Conservation (phyloP, 2,888 invertebrate species). For the Drosophila kanekoi region DNA sequence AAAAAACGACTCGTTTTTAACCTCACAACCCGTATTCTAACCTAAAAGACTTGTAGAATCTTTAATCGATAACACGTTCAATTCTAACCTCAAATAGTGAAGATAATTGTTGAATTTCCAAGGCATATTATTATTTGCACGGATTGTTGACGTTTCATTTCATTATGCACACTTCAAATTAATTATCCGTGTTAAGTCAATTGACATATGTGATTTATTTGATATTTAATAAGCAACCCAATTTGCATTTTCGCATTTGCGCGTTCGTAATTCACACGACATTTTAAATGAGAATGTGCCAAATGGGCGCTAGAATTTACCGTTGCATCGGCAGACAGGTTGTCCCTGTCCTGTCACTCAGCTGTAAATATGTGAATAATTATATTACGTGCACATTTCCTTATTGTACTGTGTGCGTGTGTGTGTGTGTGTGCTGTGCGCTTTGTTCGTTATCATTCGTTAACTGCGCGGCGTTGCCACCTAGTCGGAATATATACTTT, state of each 20-base stretch:
- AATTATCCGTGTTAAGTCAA: conserved; percentile 1
- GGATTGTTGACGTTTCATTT: conserved; percentile 6
- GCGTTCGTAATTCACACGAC: conserved; percentile 6
- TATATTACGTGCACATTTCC: conserved; percentile 45
- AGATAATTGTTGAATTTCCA: too few species aligned
- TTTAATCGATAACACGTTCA: too few species aligned
- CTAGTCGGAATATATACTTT: not conserved
- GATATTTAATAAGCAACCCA: conserved; percentile 17
- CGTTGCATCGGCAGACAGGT: conserved; percentile 61
- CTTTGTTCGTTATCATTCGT: conserved; percentile 18
- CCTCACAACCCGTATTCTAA: not conserved
- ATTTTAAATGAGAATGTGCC: conserved; percentile 33
- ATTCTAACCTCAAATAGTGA: not conserved
- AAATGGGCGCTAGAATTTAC: conserved; percentile 40
- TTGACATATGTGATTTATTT: conserved; percentile 6
- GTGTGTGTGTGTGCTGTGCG: too few species aligned
- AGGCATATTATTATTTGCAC: too few species aligned
- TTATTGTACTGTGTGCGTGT: conserved; percentile 31
- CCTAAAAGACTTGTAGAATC: too few species aligned
- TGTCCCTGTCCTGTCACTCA: conserved; percentile 68
- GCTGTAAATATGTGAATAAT: conserved; percentile 11
- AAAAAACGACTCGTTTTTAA: not conserved
- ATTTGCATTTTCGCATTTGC: conserved; percentile 21
- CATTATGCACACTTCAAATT: not conserved
- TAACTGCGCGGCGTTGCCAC: conserved; percentile 36